A percentile compares a stretch with the other conserved stretches of the same genome.
phyloP scores from a whole-genome alignment of 2,797 vertebrate genomes.

The Chaunax sp. region DNA sequence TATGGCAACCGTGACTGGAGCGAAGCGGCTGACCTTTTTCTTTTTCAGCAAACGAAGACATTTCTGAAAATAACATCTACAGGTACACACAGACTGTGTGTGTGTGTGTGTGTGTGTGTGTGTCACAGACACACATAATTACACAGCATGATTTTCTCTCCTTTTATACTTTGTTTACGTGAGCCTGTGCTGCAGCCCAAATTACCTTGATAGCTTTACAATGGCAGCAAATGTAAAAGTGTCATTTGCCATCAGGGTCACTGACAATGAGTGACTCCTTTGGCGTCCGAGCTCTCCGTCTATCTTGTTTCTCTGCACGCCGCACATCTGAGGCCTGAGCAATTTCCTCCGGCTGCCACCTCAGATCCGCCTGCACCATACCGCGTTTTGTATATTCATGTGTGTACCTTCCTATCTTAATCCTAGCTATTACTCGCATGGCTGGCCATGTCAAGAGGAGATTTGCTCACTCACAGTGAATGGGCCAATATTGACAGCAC shows the following conservation, averaged over 20 bases:
- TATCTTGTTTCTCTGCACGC: slow-evolving; percentile 55
- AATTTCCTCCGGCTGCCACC: slow-evolving; percentile 65
- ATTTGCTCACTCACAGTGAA: slow-evolving; percentile 81
- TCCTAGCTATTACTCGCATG: slow-evolving; percentile 84
- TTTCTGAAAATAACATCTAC: slow-evolving; percentile 35
- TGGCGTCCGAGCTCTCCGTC: slow-evolving; percentile 65
- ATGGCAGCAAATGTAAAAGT: slow-evolving; percentile 35
- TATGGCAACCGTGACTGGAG: slow-evolving; percentile 64
- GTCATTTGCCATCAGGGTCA: slow-evolving; percentile 54
- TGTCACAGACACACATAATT: slow-evolving; percentile 20
- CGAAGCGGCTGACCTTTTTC: slow-evolving; percentile 53
- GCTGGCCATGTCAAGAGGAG: slow-evolving; percentile 80
- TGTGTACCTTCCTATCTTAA: slow-evolving; percentile 83
- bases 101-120: background rate
- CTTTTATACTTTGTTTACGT: slow-evolving; percentile 15
- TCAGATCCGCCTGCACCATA: slow-evolving; percentile 43
- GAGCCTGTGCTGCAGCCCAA: slow-evolving; percentile 36
- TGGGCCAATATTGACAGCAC: slow-evolving; percentile 83
- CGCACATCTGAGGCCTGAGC: slow-evolving; percentile 54
- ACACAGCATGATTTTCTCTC: slow-evolving; percentile 11
- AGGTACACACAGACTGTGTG: slow-evolving; percentile 4
- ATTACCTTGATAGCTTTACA: slow-evolving; percentile 56
- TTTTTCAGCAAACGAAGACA: slow-evolving; percentile 34
- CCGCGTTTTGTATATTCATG: slow-evolving; percentile 81
- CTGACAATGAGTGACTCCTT: slow-evolving; percentile 55